Evolutionary conservation across 2,113 vertebrate species (phyloP).

Genomic region (Synchiropus splendidus): DNA sequence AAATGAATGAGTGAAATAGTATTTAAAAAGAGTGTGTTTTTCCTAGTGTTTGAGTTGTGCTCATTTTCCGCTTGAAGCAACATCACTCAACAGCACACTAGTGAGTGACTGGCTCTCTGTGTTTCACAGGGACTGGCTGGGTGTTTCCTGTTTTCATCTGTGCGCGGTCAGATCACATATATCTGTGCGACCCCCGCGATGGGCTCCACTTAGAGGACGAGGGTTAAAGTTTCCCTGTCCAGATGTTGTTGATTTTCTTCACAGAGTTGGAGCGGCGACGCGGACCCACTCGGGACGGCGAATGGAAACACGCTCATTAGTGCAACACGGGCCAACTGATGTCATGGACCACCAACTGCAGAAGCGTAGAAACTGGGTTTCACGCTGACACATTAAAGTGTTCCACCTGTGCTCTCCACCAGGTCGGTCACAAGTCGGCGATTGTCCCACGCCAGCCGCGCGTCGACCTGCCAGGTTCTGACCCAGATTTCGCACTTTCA

Average conservation of each 20-base stretch:
- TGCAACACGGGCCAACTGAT: constrained; percentile 16
- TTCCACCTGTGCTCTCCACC: no score
- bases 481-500: no score
- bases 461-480: no score
- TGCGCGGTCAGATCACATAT: constrained; percentile 5
- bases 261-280: constrained; percentile 5
- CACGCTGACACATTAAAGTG: no score
- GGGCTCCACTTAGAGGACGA: constrained; percentile 14
- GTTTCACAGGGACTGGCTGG: no score
- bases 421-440: no score
- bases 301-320: constrained; percentile 23
- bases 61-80: constrained; percentile 36
- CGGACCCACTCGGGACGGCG: constrained; percentile 17
- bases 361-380: no score
- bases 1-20: no score
- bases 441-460: no score
- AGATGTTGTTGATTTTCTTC: constrained; percentile 48
- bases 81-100: background rate
- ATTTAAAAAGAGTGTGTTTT: no score
- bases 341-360: constrained; percentile 16
- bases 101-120: no score
- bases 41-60: constrained; percentile 26
- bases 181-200: constrained; percentile 9
- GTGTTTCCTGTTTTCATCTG: constrained; percentile 12
- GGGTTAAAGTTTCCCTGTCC: constrained; percentile 35